These are phyloP conservation scores for Metacarcinus magister DNA, from an alignment of 2,888 invertebrate genomes.

Conservation along the genomic window DNA sequence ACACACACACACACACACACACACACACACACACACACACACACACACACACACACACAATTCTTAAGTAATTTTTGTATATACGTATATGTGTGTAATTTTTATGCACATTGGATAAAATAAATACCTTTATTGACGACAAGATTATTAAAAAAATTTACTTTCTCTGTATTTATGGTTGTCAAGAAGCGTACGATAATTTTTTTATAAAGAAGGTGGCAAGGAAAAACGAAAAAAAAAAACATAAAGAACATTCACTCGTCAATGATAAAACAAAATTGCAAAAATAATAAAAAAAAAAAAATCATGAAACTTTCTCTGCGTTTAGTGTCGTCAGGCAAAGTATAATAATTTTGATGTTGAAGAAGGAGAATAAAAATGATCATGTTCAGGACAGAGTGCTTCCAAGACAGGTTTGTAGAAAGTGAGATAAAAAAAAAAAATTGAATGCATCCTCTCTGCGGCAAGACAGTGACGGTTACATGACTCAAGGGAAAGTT, in stretches of 20 bases:
- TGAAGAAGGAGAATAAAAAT: not conserved
- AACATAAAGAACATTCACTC: no score
- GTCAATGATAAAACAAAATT: no score
- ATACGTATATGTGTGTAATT: not conserved
- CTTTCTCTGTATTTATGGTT: no score
- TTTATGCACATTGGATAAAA: no score
- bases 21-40: slow-evolving; percentile 3
- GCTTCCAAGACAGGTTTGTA: not conserved
- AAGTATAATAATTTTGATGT: no score
- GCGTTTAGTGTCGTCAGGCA: no score
- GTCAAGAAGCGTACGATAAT: no score
- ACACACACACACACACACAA: not conserved
- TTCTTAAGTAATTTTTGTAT: no score
- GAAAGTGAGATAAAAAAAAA: not conserved
- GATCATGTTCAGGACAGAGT: not conserved
- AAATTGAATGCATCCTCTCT: not conserved
- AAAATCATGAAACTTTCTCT: no score
- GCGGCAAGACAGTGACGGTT: not conserved
- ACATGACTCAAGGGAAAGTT: not conserved
- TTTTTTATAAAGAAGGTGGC: not conserved
- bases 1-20: slow-evolving; percentile 31
- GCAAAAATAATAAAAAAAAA: not conserved
- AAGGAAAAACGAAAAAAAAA: not conserved
- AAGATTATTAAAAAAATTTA: no score
- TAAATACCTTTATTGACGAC: no score